Percentiles rank a stretch among this genome's conserved stretches.
phyloP scores from a whole-genome alignment of 2,113 vertebrate genomes.

The Theropithecus gelada region DNA sequence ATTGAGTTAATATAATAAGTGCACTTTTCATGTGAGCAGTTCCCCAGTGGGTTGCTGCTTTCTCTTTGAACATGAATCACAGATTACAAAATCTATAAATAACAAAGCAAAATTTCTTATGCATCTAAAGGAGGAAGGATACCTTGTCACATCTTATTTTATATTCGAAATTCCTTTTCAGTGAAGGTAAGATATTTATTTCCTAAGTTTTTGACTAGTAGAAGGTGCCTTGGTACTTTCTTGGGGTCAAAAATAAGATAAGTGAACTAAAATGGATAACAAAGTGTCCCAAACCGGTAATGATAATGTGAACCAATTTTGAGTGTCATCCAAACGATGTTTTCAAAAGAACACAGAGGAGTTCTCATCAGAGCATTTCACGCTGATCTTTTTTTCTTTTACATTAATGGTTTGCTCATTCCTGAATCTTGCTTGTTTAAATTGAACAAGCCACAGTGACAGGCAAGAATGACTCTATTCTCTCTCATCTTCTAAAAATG shows the following conservation, averaged over 20 bases:
- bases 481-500: conserved; percentile 41
- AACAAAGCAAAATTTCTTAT: conserved; percentile 55
- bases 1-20: conserved; percentile 76
- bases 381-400: background rate
- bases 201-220: conserved; percentile 35
- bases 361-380: background rate
- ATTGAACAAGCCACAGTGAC: conserved; percentile 14
- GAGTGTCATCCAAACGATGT: background rate
- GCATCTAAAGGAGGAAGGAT: conserved; percentile 5
- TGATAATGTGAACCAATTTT: background rate
- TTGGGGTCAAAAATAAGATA: background rate
- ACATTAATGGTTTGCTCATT: background rate
- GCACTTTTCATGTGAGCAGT: conserved; percentile 52
- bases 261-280: background rate
- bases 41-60: conserved; percentile 51
- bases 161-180: conserved; percentile 51
- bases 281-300: background rate
- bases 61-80: conserved; percentile 73
- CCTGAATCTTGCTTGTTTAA: conserved; percentile 26
- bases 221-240: background rate
- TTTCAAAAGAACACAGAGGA: background rate
- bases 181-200: background rate
- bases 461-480: background rate
- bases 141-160: conserved; percentile 46
- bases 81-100: conserved; percentile 70